These are phyloP conservation scores for Tyria jacobaeae DNA, from an alignment of 2,888 invertebrate species.

Conservation along the genomic window DNA sequence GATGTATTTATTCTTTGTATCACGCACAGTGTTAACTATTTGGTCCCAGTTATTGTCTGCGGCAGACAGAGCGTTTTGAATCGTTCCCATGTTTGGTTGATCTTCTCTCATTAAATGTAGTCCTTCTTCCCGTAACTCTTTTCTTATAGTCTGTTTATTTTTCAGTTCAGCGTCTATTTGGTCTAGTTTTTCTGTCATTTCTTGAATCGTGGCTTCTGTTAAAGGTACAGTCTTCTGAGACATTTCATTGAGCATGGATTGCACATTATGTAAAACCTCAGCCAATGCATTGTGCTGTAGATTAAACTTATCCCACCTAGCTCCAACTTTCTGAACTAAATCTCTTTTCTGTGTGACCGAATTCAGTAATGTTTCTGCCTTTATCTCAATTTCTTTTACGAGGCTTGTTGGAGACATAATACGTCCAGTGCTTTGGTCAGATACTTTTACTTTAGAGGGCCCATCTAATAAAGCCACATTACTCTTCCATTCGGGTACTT, in stretches of 20 bases:
- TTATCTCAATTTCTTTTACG: conserved; percentile 91
- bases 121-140: conserved; percentile 92
- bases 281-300: conserved; percentile 90
- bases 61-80: conserved; percentile 92
- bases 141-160: conserved; percentile 88
- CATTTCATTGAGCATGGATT: conserved; percentile 86
- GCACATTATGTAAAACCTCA: conserved; percentile 87
- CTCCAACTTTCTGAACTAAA: conserved; percentile 89
- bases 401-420: conserved; percentile 91
- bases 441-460: conserved; percentile 89
- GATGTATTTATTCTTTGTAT: conserved; percentile 91
- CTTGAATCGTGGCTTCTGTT: conserved; percentile 80
- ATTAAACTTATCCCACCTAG: conserved; percentile 93
- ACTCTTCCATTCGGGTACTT: conserved; percentile 90
- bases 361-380: conserved; percentile 88
- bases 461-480: conserved; percentile 90
- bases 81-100: conserved; percentile 91
- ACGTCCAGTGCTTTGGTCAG: conserved; percentile 90
- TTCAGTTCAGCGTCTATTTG: conserved; percentile 85
- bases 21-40: conserved; percentile 90
- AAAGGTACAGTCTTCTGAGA: conserved; percentile 81
- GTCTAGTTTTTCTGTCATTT: conserved; percentile 83
- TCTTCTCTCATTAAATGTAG: conserved; percentile 93
- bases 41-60: conserved; percentile 94
- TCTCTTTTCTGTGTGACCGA: conserved; percentile 89